Evolutionary conservation across 1,140 invertebrate species (phyloP), one percentile per base, ranked within the genome.

Genomic region (Megalonaias nervosa): DNA sequence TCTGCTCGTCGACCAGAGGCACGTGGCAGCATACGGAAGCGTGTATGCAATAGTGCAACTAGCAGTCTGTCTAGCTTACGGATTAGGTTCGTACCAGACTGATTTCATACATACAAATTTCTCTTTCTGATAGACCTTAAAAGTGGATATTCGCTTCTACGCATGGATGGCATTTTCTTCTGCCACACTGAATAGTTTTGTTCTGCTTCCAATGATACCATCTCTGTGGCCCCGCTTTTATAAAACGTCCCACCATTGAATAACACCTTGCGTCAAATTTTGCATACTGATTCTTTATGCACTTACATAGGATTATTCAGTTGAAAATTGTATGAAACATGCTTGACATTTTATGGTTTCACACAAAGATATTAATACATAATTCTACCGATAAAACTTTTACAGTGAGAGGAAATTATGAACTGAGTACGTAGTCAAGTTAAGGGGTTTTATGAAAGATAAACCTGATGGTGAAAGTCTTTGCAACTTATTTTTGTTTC

Each of bases 41-140:
- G 97, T 99, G 23, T 99, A 99, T 89, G 97, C 98, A 16, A 97
- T 99, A 81, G 97, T 97, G 14, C 98, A 99, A 89, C 96, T 99
- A 1, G 97, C 98, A 5, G 99, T 99, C 90, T 99, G 98, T 91
- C 93, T 99, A 23, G 98, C 97, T 73, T 99, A 98, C 89, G 97
- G 97, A 71, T 94, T 99, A 73, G 97, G 97, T 95, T 85, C 86
- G 90, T 88, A 23, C 13, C 16, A 48, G 38, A 48, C 38, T 6
- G 38, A 11, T 11, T 48, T 48, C 19, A 14, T 31, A 19, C 14
- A 67, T 31, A 26, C 57, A 14, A 15, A 58, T n/a, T 19, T 6
- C 31, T 64, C 61, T 59, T 23, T 9, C 26, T 0, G 38, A 58
- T 66, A 13, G 15, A 23, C 13, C 19, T 14, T 14, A 9, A 38